Evolutionary conservation across 2,888 invertebrate genomes (phyloP).

Genomic region (Cyclophora punctaria): DNA sequence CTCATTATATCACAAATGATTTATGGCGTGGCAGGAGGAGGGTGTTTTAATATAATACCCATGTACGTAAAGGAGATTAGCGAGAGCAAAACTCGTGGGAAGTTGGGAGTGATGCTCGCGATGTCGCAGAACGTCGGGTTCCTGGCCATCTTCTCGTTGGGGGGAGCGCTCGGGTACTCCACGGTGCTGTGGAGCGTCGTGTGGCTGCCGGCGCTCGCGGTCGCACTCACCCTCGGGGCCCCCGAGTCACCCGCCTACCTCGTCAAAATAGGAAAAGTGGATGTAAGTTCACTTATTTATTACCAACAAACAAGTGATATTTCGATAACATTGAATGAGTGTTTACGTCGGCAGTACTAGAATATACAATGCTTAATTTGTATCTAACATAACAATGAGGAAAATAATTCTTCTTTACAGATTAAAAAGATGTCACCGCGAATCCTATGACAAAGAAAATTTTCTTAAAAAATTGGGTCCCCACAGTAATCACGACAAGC

Average conservation of each 20-base stretch:
- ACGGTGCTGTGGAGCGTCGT: slow-evolving; percentile 32
- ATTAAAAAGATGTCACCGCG: background rate
- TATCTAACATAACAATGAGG: no score
- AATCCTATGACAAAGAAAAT: no score
- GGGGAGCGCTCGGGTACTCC: slow-evolving; percentile 38
- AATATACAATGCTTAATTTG: no score
- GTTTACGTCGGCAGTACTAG: no score
- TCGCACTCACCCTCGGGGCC: slow-evolving; percentile 30
- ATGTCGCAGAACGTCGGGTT: slow-evolving; percentile 35
- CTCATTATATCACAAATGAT: slow-evolving; percentile 33
- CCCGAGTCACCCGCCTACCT: slow-evolving; percentile 53
- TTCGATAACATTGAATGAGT: no score
- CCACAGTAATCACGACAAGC: no score
- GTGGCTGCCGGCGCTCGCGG: slow-evolving; percentile 27
- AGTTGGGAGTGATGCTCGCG: slow-evolving; percentile 28
- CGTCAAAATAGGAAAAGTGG: slow-evolving; percentile 36
- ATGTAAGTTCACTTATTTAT: slow-evolving; percentile 25
- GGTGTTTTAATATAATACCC: slow-evolving; percentile 34
- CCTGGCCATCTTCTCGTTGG: slow-evolving; percentile 35
- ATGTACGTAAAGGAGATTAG: slow-evolving; percentile 48
- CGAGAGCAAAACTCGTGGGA: slow-evolving; percentile 38
- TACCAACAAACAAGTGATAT: no score
- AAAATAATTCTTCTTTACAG: no score
- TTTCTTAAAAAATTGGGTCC: no score
- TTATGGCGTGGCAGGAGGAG: slow-evolving; percentile 34